Base-by-base conservation (phyloP, 1,140 invertebrate genomes). In the Aphidius ervi region DNA sequence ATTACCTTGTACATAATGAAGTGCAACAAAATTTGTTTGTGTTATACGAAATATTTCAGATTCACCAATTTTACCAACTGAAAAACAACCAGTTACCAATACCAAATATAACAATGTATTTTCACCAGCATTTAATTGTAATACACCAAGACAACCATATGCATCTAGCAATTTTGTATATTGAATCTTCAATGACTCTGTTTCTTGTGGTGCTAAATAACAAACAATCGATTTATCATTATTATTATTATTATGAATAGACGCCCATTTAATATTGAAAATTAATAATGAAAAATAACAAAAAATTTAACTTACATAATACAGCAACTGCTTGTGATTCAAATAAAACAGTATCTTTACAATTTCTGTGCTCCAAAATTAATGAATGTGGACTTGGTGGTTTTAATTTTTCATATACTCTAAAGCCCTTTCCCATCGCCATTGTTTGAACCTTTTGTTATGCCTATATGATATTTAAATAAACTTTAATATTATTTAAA, bases 41-140 rank as follows among this genome's bases (percentile, higher is more conserved):
- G 93, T 97, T 47, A 98, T 91, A 65, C 93, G 85, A 77, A 97
- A 98, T 31, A 98, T 88, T 83, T 98, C 96, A 5, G 90, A 89
- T 67, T 97, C 93, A 10, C 86, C 86, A 50, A 98, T 90, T 82
- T 97, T 98, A 9, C 95, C 95, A 61, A 97, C 89, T 4, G 95
- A 97, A 63, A 94, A 88, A 75, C 94, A 97, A 6, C 94, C 93
- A 6, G 92, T 96, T n/a, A 98, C 90, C 66, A 97, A 83, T 5
- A 97, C 93, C 49, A 98, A 83, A 71, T 93, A 97, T 39, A 94
- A 81, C 41, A 94, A 77, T 40, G 87, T 88, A 65, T 85, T 87
- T 73, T 96, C 92, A 58, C 92, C 93, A 63, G 88, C 85, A 81
- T 91, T 92, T 8, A 96, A 75, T 70, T 93, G 92, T 1, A 98